phyloP scores from a whole-genome alignment of 2,113 vertebrate genomes.

The Hoplias malabaricus region DNA sequence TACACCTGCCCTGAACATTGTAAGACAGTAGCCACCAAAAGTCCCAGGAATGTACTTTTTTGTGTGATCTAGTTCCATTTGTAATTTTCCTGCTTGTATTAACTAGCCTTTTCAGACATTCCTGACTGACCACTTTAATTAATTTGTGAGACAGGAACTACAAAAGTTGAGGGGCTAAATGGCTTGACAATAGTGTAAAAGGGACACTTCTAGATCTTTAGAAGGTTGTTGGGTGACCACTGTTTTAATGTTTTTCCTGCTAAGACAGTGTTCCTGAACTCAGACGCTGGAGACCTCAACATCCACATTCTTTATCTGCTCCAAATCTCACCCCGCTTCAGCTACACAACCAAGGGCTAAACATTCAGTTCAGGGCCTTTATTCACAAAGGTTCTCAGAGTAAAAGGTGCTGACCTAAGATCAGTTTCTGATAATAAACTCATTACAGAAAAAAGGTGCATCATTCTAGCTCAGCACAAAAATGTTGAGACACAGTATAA shows the following conservation, averaged over 20 bases:
- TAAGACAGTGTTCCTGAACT: background rate
- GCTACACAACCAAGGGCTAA: background rate
- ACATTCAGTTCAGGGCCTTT: background rate
- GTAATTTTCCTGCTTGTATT: no score
- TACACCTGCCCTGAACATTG: background rate
- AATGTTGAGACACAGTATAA: no score
- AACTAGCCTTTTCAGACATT: background rate
- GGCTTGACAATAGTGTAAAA: no score
- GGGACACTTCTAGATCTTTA: no score
- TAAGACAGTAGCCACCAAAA: background rate
- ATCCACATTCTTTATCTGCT: background rate
- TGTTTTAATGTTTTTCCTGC: background rate
- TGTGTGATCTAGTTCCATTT: background rate
- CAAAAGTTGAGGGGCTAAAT: no score
- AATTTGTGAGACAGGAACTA: background rate
- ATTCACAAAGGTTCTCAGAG: background rate
- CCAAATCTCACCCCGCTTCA: background rate
- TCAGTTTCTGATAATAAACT: no score
- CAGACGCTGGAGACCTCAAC: background rate
- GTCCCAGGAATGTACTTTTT: background rate
- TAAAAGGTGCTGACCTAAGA: background rate
- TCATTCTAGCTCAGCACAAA: no score
- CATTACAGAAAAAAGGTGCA: no score
- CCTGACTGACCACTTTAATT: background rate
- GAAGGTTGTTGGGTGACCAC: background rate